Base-by-base conservation (phyloP, 2,797 vertebrate species). In the Pseudochromis fuscus region DNA sequence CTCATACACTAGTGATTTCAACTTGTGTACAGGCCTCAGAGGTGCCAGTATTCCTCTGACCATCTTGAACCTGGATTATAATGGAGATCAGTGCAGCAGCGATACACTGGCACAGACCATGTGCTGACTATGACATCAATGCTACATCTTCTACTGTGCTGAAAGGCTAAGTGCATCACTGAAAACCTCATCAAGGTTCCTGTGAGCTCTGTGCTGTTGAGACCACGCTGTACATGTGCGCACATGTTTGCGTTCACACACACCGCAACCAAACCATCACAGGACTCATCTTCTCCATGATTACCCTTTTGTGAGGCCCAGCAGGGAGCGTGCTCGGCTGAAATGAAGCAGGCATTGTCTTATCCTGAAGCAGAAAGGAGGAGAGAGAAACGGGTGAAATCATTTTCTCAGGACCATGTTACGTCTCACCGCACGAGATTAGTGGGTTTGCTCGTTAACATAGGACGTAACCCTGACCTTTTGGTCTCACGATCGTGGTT, bases 91-190 rank as follows among this genome's bases (percentile, higher is more conserved):
- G 44, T 33, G 18, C 23, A 33, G 63, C 23, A 16, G 50, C 57
- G 56, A 79, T 18, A 35, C 50, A 21, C 55, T 45, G 31, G 31
- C 55, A 67, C 9, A 45, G 44, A 66, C 62, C 53, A 23, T 46
- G 56, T 69, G 50, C 67, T 64, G 60, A 73, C 63, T 37, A 68
- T 77, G 83, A 85, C 69, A 81, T 85, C 85, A 82, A 42, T 75
- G 50, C 31, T 48, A 74, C 13, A 18, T 82, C 72, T 65, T 78
- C 33, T 51, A 12, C 56, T 15, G 75, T 56, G 83, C 66, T 88
- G 83, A 86, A 87, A 87, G 77, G 73, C 61, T 83, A 84, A 88
- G 73, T 77, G 67, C 76, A 68, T 82, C 66, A 6, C 67, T 75
- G 75, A 81, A 86, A 85, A 65, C 75, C 80, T 85, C 79, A 77